Conservation (phyloP, 1,140 invertebrate species). For the Capitella teleta region DNA sequence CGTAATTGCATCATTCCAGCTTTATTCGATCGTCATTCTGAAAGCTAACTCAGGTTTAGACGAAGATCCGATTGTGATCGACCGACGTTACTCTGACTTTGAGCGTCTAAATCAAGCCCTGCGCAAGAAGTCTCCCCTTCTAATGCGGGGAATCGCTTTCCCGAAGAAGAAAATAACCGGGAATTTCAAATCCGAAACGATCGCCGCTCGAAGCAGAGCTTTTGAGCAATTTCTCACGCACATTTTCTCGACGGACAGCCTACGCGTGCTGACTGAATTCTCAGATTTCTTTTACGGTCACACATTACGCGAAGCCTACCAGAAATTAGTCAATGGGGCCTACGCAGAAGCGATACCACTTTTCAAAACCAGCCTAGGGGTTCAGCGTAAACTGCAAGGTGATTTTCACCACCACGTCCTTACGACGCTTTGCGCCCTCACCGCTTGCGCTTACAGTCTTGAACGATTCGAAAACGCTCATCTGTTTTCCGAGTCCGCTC, state of each 20-base stretch:
- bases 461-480: conserved; percentile 49
- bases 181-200: conserved; percentile 62
- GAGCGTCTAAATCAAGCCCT: conserved; percentile 54
- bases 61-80: conserved; percentile 49
- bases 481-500: conserved; percentile 57
- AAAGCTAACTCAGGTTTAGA: no score
- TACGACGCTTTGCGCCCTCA: conserved; percentile 55
- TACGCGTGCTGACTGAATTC: conserved; percentile 52
- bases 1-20: no score
- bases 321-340: conserved; percentile 16
- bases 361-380: background rate
- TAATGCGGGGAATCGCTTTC: conserved; percentile 52
- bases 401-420: conserved; percentile 57
- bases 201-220: conserved; percentile 54
- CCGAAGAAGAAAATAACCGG: conserved; percentile 63
- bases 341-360: background rate
- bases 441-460: conserved; percentile 49
- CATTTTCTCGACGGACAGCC: conserved; percentile 47
- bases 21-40: no score
- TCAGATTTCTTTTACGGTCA: conserved; percentile 56
- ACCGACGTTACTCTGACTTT: conserved; percentile 66
- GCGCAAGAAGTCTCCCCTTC: conserved; percentile 49
- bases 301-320: conserved; percentile 39
- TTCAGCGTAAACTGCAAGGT: conserved; percentile 42
- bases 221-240: conserved; percentile 59